Evolutionary conservation across 2,888 invertebrate species (phyloP).

Genomic region (Netelia virgata): DNA sequence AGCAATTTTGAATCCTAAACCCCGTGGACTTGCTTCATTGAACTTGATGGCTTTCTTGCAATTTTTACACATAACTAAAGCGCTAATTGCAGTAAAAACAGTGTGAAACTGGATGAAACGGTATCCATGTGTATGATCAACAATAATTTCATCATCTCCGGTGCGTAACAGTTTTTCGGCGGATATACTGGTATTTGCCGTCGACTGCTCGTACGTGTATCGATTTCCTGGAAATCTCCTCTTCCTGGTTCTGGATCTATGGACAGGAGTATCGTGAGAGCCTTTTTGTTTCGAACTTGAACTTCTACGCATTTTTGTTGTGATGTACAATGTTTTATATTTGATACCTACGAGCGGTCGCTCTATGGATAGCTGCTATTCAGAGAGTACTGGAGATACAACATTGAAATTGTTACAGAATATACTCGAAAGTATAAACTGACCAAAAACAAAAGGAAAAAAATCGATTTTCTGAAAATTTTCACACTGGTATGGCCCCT

Average conservation of each 20-base stretch:
- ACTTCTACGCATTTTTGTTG: constrained; percentile 26
- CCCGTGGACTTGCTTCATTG: constrained; percentile 49
- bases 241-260: constrained; percentile 25
- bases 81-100: constrained; percentile 56
- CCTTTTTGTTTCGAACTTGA: constrained; percentile 17
- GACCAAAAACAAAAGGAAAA: constrained; percentile 19
- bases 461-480: constrained; percentile 31
- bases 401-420: neutral
- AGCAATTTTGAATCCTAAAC: constrained; percentile 46
- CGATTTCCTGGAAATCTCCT: constrained; percentile 24
- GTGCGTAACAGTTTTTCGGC: constrained; percentile 34
- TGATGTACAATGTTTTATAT: too few relatives aligned
- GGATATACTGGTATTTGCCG: constrained; percentile 31
- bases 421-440: constrained; percentile 33
- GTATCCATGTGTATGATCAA: constrained; percentile 49
- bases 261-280: constrained; percentile 37
- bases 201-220: constrained; percentile 40
- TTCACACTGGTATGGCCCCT: constrained; percentile 28
- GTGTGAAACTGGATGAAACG: constrained; percentile 44
- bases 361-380: constrained; percentile 11
- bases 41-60: constrained; percentile 43
- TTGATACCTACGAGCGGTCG: constrained; percentile 5
- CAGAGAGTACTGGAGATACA: constrained; percentile 2
- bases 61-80: constrained; percentile 38
- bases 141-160: constrained; percentile 34